Conservation (phyloP, 2,113 vertebrate genomes). For the Engystomops pustulosus region DNA sequence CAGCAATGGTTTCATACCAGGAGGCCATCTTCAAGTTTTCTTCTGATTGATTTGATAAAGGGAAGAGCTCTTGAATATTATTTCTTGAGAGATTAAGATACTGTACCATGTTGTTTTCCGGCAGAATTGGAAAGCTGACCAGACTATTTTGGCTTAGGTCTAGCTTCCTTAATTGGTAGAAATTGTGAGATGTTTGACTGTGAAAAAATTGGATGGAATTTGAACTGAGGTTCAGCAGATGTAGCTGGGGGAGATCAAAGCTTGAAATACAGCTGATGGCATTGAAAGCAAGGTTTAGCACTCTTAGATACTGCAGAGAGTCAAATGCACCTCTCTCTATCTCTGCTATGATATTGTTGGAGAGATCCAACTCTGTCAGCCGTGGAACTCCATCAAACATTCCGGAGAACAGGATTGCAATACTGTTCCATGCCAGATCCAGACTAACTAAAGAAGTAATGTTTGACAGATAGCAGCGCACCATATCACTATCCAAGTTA, state of each 20-base stretch:
- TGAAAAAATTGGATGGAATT: slow-evolving; percentile 77
- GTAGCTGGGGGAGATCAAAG: slow-evolving; percentile 77
- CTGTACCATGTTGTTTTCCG: slow-evolving; percentile 65
- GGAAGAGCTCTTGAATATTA: slow-evolving; percentile 67
- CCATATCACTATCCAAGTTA: slow-evolving; percentile 70
- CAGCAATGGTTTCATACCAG: slow-evolving; percentile 68
- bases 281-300: slow-evolving; percentile 75
- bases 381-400: slow-evolving; percentile 68
- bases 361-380: slow-evolving; percentile 71
- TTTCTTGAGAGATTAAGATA: slow-evolving; percentile 81
- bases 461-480: slow-evolving; percentile 72
- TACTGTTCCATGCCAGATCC: slow-evolving; percentile 72
- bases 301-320: slow-evolving; percentile 68
- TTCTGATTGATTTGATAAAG: slow-evolving; percentile 35
- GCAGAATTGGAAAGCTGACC: slow-evolving; percentile 75
- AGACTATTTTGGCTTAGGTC: slow-evolving; percentile 81
- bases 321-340: slow-evolving; percentile 76
- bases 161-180: slow-evolving; percentile 73
- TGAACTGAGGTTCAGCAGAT: slow-evolving; percentile 75
- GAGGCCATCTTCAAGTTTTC: slow-evolving; percentile 63
- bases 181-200: slow-evolving; percentile 47
- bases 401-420: slow-evolving; percentile 68
- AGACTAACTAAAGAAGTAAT: slow-evolving; percentile 72
- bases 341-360: slow-evolving; percentile 75
- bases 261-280: slow-evolving; percentile 75